Evolutionary conservation across 2,113 vertebrate species (phyloP).

Genomic region (Natator depressus): DNA sequence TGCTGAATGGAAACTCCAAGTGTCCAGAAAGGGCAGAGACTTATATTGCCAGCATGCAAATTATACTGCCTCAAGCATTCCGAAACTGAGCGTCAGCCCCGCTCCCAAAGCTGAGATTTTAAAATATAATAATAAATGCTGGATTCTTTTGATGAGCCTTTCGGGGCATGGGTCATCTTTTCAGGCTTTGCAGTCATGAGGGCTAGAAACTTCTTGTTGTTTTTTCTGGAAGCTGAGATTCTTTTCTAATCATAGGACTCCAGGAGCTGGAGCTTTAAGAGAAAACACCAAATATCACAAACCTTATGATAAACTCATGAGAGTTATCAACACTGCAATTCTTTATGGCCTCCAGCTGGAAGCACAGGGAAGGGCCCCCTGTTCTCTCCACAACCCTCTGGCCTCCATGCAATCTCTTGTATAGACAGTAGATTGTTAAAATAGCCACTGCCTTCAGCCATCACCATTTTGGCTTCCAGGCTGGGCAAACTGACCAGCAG

Average conservation of each 20-base stretch:
- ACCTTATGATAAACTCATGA: background rate
- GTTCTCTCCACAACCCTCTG: background rate
- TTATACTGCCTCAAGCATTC: background rate
- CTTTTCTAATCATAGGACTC: background rate
- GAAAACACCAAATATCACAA: background rate
- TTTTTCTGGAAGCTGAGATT: background rate
- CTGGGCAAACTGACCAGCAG: background rate
- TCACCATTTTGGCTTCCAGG: background rate
- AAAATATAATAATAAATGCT: background rate
- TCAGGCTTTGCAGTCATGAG: no score
- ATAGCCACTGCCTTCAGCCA: background rate
- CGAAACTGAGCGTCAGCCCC: fast-evolving
- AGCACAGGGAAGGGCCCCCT: background rate
- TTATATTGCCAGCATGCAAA: background rate
- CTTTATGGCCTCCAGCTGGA: background rate
- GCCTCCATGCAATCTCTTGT: no score
- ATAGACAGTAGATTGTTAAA: background rate
- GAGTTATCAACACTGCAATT: background rate
- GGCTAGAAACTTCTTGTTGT: no score
- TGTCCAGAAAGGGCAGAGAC: background rate
- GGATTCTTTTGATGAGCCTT: background rate
- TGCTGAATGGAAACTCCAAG: fast-evolving
- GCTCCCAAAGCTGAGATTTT: background rate
- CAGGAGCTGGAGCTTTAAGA: background rate
- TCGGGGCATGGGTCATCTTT: no score